Percentiles rank a stretch among this genome's conserved stretches.
Conservation (phyloP, 2,888 invertebrate species). For the Drosophila engyochracea region DNA sequence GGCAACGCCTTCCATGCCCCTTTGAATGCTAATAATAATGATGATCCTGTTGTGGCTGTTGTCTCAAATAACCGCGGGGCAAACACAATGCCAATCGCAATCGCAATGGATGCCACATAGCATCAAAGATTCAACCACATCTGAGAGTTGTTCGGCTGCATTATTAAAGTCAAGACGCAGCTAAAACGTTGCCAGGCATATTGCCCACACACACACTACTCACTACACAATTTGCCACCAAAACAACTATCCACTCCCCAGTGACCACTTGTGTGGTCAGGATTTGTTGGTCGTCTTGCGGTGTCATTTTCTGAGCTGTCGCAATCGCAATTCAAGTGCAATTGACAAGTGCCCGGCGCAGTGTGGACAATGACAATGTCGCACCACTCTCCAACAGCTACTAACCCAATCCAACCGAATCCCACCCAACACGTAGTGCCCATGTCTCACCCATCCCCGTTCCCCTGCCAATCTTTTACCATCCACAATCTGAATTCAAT, state of each 20-base stretch:
- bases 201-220: neutral
- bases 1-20: neutral
- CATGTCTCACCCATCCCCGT: neutral
- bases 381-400: conserved; percentile 1
- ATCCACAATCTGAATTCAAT: conserved; percentile 24
- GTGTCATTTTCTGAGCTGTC: conserved; percentile 26
- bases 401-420: neutral
- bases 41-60: conserved; percentile 30
- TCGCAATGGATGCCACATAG: conserved; percentile 20
- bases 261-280: conserved; percentile 18
- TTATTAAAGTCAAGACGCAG: conserved; percentile 16
- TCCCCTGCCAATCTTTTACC: neutral
- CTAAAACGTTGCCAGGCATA: conserved; percentile 1
- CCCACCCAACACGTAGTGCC: neutral
- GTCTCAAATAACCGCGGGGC: conserved; percentile 27
- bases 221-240: neutral
- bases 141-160: conserved; percentile 8
- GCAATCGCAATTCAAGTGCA: conserved; percentile 42
- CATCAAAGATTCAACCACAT: conserved; percentile 13
- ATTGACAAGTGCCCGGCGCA: conserved; percentile 48
- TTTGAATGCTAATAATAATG: conserved; percentile 47
- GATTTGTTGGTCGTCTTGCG: conserved; percentile 37
- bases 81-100: conserved; percentile 20
- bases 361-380: conserved; percentile 18
- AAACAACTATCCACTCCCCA: neutral